Base-by-base conservation (phyloP, 2,888 invertebrate genomes). In the Phania funesta region DNA sequence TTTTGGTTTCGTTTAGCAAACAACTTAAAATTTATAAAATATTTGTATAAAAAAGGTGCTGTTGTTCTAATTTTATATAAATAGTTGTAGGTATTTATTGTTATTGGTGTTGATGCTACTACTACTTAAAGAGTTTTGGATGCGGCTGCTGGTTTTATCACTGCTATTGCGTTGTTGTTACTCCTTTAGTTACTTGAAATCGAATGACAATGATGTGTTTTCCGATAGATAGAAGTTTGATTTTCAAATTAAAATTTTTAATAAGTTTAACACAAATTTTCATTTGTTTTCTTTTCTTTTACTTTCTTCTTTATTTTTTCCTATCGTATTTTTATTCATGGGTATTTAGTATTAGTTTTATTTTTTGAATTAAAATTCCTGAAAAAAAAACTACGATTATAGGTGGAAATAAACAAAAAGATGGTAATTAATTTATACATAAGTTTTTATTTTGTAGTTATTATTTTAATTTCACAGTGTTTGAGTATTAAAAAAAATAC, bases 91-190 rank as follows among this genome's bases (percentile, higher is more conserved):
- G 18, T 18, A 22, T 48, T 64, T 58, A 48, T 65, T 65, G 54
- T 78, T 78, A 41, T 50, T 79, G 77, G 62, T 78, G 77, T 48
- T 71, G 65, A 11, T 65, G 41, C 41, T 73, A 50, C 58, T 48
- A 16, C 71, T 58, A 38, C 71, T 78, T 46, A n/a, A 29, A 11
- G 62, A 54, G 7, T 70, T 16, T 50, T 62, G 18, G 16, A 44
- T 70, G 8, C 35, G 22, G 26, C 29, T 46, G 18, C 26, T 60
- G 20, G 16, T 35, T 64, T 64, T 7, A 46, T 38, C 65, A 48
- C 50, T 71, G 56, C 18, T 56, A 32, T 54, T 65, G 52, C 50
- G 58, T 65, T 65, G 11, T 52, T 62, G 11, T 18, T 22, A 52
- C 32, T 50, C 35, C 52, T 52, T 52, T 54, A n/a, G 44, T 46